phyloP scores from a whole-genome alignment of 2,113 vertebrate species.

The Nipponia nippon region DNA sequence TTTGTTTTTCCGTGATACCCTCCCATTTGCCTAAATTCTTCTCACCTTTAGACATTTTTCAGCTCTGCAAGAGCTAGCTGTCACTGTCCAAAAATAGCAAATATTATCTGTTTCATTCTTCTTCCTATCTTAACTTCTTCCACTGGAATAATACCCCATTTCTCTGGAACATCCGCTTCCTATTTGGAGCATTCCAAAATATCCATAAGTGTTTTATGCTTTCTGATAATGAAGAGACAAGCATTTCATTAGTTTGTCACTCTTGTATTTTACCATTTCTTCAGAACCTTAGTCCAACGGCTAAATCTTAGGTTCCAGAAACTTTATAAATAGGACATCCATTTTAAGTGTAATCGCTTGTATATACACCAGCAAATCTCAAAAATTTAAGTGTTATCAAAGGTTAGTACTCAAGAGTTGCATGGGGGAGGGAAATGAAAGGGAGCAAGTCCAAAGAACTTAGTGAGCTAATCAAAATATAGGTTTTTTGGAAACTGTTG shows the following conservation, averaged over 20 bases:
- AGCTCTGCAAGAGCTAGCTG: not conserved
- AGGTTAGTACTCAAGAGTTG: not conserved
- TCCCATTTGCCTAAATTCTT: not conserved
- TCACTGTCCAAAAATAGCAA: not conserved
- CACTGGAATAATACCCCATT: not conserved
- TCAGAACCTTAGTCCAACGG: not conserved
- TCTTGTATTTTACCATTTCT: not conserved
- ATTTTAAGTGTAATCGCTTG: not conserved
- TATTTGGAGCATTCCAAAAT: not conserved
- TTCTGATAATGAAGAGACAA: not conserved
- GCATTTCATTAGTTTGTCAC: not conserved
- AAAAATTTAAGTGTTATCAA: not conserved
- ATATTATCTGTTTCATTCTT: not conserved
- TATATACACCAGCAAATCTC: not conserved
- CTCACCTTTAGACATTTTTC: not conserved
- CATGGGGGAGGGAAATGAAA: not conserved
- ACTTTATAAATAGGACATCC: not conserved
- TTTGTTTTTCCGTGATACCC: not conserved
- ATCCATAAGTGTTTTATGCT: not conserved
- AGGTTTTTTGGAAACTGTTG: not conserved
- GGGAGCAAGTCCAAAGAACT: not conserved
- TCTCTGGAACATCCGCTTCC: not conserved
- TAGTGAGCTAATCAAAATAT: not conserved
- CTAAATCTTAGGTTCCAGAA: not conserved
- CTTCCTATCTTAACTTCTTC: not conserved